Base-by-base conservation (phyloP, 2,888 invertebrate genomes). In the Pristionchus entomophagus region DNA sequence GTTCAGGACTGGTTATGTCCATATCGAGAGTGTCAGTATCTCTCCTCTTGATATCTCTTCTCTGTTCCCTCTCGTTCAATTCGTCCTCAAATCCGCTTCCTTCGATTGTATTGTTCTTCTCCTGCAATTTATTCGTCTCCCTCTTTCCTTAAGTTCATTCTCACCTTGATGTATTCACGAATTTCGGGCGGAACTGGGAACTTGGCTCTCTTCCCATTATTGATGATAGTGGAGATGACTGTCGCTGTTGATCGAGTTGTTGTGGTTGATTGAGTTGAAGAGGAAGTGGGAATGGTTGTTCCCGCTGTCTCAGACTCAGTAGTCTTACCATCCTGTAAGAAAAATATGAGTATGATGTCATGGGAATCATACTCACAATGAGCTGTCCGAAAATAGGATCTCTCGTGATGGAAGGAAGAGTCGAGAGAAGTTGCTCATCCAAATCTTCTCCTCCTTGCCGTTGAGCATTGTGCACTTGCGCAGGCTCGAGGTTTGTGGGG, bases 301-400 rank as follows among this genome's bases (percentile, higher is more conserved):
- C 98, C 94, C 96, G 96, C 35, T 97, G 86, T 81, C 3, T 73
- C 86, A 97, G 85, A 86, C 17, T 86, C 53, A 6, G 29, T 32
- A n/a, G 87, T 81, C 6, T 86, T 83, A 2, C 86, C 85, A 17
- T 85, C 86, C 19, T 86, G 35, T 17, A 38, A 69, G 0, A n/a
- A n/a, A n/a, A n/a, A n/a, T n/a, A n/a, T n/a, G n/a, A n/a, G n/a
- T n/a, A n/a, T n/a, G n/a, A n/a, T n/a, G n/a, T n/a, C n/a, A n/a
- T n/a, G n/a, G n/a, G n/a, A n/a, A n/a, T n/a, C n/a, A n/a, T 6
- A 4, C 2, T 38, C 32, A 49, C 83, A n/a, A 62, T 59, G 45
- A 62, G 17, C 32, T 62, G 59, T 73, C 84, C 84, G n/a, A 84
- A 69, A 3, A 84, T 73, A 2, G 53, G 73, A 73, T 84, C 73